These are phyloP conservation scores for Eulemur coronatus DNA, from an alignment of 2,797 vertebrate genomes.

Conservation along the genomic window DNA sequence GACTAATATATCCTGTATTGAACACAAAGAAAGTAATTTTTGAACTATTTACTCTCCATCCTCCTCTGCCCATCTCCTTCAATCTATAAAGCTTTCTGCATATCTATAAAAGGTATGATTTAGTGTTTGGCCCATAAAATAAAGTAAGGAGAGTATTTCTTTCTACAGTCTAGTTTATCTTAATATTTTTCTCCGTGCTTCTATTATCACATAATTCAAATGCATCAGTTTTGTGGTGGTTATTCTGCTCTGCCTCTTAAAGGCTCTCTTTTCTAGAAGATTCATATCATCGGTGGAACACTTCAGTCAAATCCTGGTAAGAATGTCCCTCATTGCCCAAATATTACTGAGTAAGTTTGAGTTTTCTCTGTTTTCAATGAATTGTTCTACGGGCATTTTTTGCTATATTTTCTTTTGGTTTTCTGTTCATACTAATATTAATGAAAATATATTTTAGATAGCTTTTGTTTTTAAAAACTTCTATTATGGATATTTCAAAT, in stretches of 20 bases:
- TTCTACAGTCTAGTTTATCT: neutral
- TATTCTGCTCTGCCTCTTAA: neutral
- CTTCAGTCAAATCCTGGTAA: neutral
- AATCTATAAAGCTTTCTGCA: neutral
- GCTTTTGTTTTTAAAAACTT: neutral
- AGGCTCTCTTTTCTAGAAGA: neutral
- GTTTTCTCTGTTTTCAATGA: slow-evolving; percentile 5
- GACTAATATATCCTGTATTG: neutral
- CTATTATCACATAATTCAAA: neutral
- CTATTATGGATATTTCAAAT: neutral
- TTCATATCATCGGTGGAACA: neutral
- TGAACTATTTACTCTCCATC: neutral
- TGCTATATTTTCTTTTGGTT: neutral
- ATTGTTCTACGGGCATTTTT: neutral
- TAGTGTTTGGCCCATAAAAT: neutral
- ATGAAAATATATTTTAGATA: slow-evolving; percentile 22
- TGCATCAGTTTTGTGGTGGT: neutral
- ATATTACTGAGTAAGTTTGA: neutral
- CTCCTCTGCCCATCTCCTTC: neutral
- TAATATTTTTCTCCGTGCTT: neutral
- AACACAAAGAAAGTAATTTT: neutral
- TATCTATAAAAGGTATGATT: neutral
- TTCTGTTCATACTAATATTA: neutral
- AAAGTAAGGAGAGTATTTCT: neutral
- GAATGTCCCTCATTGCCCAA: neutral